Evolutionary conservation across 2,888 invertebrate genomes (phyloP).

Genomic region (Polydrusus pterygomalis): DNA sequence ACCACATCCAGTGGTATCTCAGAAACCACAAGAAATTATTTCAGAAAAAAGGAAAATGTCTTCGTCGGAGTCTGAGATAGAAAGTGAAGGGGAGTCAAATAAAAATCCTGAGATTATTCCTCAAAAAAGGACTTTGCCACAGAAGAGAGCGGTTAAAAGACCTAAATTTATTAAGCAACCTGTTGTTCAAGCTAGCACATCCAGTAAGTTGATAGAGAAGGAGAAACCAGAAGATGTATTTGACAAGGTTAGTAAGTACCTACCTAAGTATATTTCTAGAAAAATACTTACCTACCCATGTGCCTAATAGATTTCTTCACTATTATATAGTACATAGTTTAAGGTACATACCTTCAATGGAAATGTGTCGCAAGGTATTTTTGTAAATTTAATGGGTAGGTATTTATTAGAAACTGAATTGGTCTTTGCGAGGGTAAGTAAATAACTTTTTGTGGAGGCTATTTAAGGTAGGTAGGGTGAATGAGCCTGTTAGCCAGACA

Average conservation of each 20-base stretch:
- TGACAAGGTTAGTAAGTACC: conserved; percentile 67
- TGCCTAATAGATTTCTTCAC: no score
- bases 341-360: no score
- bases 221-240: conserved; percentile 75
- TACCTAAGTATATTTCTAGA: no score
- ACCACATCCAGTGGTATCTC: conserved; percentile 51
- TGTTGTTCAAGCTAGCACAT: conserved; percentile 48
- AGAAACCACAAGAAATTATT: conserved; percentile 60
- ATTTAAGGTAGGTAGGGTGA: no score
- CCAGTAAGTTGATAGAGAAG: conserved; percentile 67
- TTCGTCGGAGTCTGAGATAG: conserved; percentile 78
- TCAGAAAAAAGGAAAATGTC: conserved; percentile 45
- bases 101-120: conserved; percentile 71
- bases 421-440: no score
- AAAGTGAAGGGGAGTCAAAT: conserved; percentile 75
- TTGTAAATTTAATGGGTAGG: no score
- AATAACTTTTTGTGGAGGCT: no score
- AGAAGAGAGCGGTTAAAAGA: conserved; percentile 74
- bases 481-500: no score
- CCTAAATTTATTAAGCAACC: conserved; percentile 74
- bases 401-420: no score
- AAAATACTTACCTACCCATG: no score
- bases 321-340: no score
- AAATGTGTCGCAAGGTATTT: no score
- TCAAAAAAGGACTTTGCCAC: conserved; percentile 71